These are phyloP conservation scores for Ormyrus nitidulus DNA, from an alignment of 2,888 invertebrate species.

Conservation along the genomic window DNA sequence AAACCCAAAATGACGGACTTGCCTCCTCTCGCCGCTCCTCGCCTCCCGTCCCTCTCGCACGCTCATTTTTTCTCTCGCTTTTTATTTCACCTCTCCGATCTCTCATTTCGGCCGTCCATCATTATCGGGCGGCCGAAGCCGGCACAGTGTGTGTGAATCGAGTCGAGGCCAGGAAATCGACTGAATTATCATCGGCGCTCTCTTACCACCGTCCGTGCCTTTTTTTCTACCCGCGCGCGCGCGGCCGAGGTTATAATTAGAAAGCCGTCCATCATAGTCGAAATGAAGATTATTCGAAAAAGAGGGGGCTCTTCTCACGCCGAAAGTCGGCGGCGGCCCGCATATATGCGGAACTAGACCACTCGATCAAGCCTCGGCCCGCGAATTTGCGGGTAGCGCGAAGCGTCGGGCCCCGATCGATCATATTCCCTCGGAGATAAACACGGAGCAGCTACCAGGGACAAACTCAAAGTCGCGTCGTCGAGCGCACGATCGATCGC, in stretches of 20 bases:
- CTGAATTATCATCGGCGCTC: conserved; percentile 29
- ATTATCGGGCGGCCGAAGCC: conserved; percentile 11
- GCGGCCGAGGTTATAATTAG: conserved; percentile 48
- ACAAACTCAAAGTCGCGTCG: conserved; percentile 17
- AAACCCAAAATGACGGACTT: not conserved
- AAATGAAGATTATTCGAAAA: conserved; percentile 36
- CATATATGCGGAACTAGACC: conserved; percentile 8
- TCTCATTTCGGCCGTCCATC: conserved; percentile 19
- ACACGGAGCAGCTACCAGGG: conserved; percentile 20
- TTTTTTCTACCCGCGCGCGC: not conserved
- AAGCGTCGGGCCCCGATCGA: conserved; percentile 30
- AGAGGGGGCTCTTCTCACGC: not conserved
- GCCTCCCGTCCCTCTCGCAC: not conserved
- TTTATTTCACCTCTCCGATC: not conserved
- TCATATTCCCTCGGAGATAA: conserved; percentile 28
- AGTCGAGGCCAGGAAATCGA: not conserved
- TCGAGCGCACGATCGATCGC: conserved; percentile 20
- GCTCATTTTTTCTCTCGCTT: too few relatives aligned
- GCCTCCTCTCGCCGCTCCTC: not conserved
- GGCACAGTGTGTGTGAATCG: conserved; percentile 10
- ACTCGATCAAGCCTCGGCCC: conserved; percentile 49
- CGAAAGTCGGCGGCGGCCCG: too few relatives aligned
- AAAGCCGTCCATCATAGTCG: conserved; percentile 51
- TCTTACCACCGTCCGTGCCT: too few relatives aligned
- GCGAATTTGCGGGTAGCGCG: conserved; percentile 18